Evolutionary conservation across 2,113 vertebrate genomes (phyloP).

Genomic region (Psilopogon haemacephalus): DNA sequence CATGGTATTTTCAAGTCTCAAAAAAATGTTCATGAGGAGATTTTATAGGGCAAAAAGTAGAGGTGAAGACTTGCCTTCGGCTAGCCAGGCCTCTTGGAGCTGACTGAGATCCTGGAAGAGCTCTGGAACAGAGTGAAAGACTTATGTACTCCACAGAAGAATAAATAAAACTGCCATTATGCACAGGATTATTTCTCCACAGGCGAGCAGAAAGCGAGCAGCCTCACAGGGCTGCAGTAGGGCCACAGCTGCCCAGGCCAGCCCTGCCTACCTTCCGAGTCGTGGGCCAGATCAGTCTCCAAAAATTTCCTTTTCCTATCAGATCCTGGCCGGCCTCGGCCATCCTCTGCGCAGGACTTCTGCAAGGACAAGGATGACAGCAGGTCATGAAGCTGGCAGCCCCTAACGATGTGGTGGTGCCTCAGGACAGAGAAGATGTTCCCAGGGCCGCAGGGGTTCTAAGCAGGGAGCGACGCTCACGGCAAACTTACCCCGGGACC

Average conservation of each 20-base stretch:
- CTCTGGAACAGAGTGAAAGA: slow-evolving; percentile 80
- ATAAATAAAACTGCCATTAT: slow-evolving; percentile 16
- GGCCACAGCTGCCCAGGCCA: rapidly evolving
- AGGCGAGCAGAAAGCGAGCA: rapidly evolving
- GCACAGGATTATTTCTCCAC: not conserved
- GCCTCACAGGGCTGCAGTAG: rapidly evolving
- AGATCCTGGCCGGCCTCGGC: slow-evolving; percentile 75
- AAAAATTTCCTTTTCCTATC: slow-evolving; percentile 94
- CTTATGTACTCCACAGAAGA: slow-evolving; percentile 4
- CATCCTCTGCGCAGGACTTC: slow-evolving; percentile 82
- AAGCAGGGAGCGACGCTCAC: not conserved
- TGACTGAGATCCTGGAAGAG: slow-evolving; percentile 98
- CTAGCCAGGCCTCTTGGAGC: slow-evolving; percentile 97
- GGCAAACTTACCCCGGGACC: slow-evolving; percentile 85
- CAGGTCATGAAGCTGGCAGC: not conserved
- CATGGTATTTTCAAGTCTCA: not conserved
- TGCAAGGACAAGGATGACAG: slow-evolving; percentile 17
- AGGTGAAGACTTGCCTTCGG: slow-evolving; percentile 86
- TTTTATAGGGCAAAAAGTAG: slow-evolving; percentile 18
- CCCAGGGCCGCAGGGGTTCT: not conserved
- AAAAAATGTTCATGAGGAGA: slow-evolving; percentile 4
- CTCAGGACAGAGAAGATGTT: not conserved
- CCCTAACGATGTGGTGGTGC: not conserved
- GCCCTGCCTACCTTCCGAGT: slow-evolving; percentile 88
- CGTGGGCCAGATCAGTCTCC: slow-evolving; percentile 92